Evolutionary conservation across 2,888 invertebrate species (phyloP).

Genomic region (Drosophila setosimentum): DNA sequence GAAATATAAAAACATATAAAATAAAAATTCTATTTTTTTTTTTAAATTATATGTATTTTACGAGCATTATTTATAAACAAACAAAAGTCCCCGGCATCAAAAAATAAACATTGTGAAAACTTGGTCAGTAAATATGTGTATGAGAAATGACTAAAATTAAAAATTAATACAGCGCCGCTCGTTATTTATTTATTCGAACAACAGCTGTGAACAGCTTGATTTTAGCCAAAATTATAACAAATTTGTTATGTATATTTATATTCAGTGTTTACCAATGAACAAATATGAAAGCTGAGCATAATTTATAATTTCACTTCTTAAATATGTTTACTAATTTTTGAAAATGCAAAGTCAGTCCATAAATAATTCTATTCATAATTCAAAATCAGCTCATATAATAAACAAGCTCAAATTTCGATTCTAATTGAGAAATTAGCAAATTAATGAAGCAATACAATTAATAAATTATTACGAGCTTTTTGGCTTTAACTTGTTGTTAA

Average conservation of each 20-base stretch:
- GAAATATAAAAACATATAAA: slow-evolving; percentile 19
- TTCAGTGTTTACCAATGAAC: background rate
- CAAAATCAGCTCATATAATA: slow-evolving; percentile 10
- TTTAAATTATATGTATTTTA: slow-evolving; percentile 46
- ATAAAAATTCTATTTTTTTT: slow-evolving; percentile 44
- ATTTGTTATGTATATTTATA: background rate
- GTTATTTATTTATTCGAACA: slow-evolving; percentile 15
- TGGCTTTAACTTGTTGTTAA: slow-evolving; percentile 7
- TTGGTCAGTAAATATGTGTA: slow-evolving; percentile 20
- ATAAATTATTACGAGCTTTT: slow-evolving; percentile 16
- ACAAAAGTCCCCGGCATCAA: slow-evolving; percentile 10
- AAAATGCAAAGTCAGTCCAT: background rate
- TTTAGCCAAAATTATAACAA: background rate
- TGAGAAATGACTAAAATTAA: slow-evolving; percentile 49
- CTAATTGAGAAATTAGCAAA: slow-evolving; percentile 29
- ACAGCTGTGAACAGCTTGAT: slow-evolving; percentile 42
- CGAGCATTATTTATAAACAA: slow-evolving; percentile 49
- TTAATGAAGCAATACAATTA: slow-evolving; percentile 23
- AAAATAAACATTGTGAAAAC: slow-evolving; percentile 41
- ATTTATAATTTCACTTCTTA: background rate
- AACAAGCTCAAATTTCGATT: background rate
- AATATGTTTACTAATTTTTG: background rate
- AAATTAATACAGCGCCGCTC: slow-evolving; percentile 30
- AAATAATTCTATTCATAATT: background rate
- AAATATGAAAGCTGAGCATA: background rate